Evolutionary conservation across 2,113 vertebrate genomes (phyloP), one percentile per base, ranked within the genome.

Genomic region (Passer montanus): DNA sequence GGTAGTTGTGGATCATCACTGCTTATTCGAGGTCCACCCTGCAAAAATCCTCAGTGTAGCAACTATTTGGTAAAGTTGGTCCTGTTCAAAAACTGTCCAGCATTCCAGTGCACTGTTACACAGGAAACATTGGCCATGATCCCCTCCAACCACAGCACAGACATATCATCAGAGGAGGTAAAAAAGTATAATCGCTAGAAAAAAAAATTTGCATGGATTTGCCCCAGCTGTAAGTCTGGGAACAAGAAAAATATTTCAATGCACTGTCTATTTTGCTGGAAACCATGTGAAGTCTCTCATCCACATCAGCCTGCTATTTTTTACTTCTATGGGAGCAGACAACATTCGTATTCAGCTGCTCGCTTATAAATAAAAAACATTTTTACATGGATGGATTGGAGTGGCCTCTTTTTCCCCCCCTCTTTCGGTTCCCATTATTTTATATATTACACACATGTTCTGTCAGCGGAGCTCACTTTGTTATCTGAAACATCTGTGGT

Each of bases 401-500:
- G 87, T 84, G 86, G 75, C 79, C 78, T 75, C n/a, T 15, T 52
- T 46, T 19, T 1, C 19, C 6, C 64, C 66, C 49, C 41, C 43
- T 89, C 43, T 91, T 95, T 95, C 37, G 3, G 87, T 90, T 96
- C 89, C 93, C 95, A 95, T 96, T 97, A 97, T 97, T 97, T 95
- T 91, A 95, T 95, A 95, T 95, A 94, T 96, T 95, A 95, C 92
- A 95, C 96, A 96, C 97, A 97, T 96, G 95, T 97, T 93, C 93
- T 97, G 93, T 96, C 95, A 96, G 89, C 46, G 1, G 92, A 93
- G 95, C 96, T 95, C 92, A 96, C 95, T 96, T 70, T 90, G 96
- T 97, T 95, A 97, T 97, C 95, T 91, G 94, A 97, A 97, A 97
- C 97, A 97, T 97, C 97, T 97, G 96, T 92, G 97, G 92, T 95